phyloP scores from a whole-genome alignment of 2,797 vertebrate genomes.

The Siniperca obscura region DNA sequence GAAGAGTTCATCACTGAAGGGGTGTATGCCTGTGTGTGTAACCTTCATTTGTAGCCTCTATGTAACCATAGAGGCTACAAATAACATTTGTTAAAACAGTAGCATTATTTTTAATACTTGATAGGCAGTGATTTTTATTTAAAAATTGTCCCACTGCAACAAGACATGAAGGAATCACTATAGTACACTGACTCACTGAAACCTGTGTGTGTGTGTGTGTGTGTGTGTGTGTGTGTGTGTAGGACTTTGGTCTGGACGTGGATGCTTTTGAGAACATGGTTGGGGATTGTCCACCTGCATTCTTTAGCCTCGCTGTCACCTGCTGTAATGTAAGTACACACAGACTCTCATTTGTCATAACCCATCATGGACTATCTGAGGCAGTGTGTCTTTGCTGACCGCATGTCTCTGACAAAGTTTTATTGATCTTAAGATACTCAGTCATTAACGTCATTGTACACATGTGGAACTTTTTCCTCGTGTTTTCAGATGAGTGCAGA shows the following conservation, averaged over 20 bases:
- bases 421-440: not conserved
- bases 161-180: not conserved
- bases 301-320: slow-evolving; percentile 91
- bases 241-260: slow-evolving; percentile 95
- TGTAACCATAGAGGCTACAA: no score
- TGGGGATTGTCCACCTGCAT: slow-evolving; percentile 88
- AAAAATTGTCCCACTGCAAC: not conserved
- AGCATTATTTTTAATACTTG: not conserved
- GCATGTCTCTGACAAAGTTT: not conserved
- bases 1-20: no score
- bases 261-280: slow-evolving; percentile 90
- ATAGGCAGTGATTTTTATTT: not conserved
- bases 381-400: not conserved
- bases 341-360: not conserved
- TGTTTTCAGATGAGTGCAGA: slow-evolving; percentile 88
- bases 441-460: not conserved
- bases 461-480: not conserved
- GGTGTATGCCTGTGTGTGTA: no score
- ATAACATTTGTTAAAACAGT: no score
- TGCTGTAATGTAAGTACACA: slow-evolving; percentile 91
- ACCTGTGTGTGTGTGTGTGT: slow-evolving; percentile 18
- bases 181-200: not conserved
- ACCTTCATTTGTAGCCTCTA: no score
- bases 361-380: not conserved
- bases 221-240: slow-evolving; percentile 21